Evolutionary conservation across 2,797 vertebrate genomes (phyloP).

Genomic region (Champsocephalus gunnari): DNA sequence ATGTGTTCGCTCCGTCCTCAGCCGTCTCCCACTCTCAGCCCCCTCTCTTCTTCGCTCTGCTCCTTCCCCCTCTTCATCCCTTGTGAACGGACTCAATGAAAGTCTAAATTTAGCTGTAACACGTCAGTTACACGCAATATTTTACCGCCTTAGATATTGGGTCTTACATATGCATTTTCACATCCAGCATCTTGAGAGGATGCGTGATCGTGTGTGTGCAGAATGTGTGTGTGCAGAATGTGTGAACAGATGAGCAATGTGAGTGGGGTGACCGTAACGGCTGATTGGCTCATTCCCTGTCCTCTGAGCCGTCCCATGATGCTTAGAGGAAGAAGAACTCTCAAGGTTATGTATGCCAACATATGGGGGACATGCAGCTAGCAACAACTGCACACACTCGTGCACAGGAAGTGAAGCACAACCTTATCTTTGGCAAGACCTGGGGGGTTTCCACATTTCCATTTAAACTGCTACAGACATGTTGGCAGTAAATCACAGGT

Average conservation of each 20-base stretch:
- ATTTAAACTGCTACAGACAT: conserved; percentile 56
- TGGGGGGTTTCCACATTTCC: conserved; percentile 61
- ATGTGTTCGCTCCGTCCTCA: conserved; percentile 20
- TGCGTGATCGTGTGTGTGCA: not conserved
- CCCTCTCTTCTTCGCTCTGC: conserved; percentile 12
- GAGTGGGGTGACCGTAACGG: conserved; percentile 68
- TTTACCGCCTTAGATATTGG: conserved; percentile 65
- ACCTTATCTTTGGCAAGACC: conserved; percentile 54
- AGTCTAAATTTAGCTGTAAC: conserved; percentile 71
- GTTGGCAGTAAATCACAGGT: conserved; percentile 53
- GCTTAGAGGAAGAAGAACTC: conserved; percentile 66
- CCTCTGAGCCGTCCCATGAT: conserved; percentile 69
- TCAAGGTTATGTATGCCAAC: conserved; percentile 74
- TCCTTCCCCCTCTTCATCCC: conserved; percentile 19
- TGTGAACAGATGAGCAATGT: conserved; percentile 47
- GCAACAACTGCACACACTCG: conserved; percentile 31
- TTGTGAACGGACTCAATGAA: conserved; percentile 22
- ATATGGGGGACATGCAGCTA: conserved; percentile 38
- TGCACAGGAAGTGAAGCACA: conserved; percentile 38
- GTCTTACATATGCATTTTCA: conserved; percentile 46
- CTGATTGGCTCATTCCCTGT: conserved; percentile 70
- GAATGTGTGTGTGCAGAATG: not conserved
- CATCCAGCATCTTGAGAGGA: conserved; percentile 26
- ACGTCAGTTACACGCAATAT: conserved; percentile 61
- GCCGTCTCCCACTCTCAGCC: conserved; percentile 2